phyloP scores from a whole-genome alignment of 2,113 vertebrate species.

The Candoia aspera region DNA sequence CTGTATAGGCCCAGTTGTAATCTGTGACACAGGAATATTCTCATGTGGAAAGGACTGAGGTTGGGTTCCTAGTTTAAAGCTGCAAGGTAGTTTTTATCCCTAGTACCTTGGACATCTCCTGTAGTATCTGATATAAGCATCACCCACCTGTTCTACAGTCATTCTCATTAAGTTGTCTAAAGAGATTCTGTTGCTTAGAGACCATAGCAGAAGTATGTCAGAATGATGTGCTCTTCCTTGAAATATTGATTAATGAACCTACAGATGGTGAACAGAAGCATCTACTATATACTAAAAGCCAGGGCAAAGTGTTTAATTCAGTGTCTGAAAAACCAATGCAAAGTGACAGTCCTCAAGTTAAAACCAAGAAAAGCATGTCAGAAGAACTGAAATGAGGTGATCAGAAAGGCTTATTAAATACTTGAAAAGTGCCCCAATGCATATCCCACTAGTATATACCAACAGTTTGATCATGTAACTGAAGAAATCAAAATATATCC shows the following conservation, averaged over 20 bases:
- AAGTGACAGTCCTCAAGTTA: constrained; percentile 13
- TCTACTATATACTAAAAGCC: neutral
- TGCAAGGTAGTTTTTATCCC: neutral
- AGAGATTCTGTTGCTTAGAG: constrained; percentile 5
- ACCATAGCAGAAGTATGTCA: neutral
- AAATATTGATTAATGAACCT: constrained; percentile 35
- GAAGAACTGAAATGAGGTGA: neutral
- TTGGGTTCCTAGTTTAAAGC: neutral
- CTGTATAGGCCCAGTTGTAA: neutral
- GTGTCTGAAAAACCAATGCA: neutral
- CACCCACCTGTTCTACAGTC: neutral
- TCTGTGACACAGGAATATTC: neutral
- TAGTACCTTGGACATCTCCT: neutral
- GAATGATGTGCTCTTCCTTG: constrained; percentile 11
- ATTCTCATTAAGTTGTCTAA: constrained; percentile 25
- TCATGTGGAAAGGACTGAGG: neutral
- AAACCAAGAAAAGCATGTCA: neutral
- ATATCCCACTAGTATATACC: neutral
- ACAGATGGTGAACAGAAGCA: constrained; percentile 27
- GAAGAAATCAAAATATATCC: constrained; percentile 1
- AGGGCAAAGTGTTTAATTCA: constrained; percentile 6
- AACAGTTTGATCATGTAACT: neutral
- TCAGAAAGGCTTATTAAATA: constrained; percentile 7
- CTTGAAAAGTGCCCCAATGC: neutral
- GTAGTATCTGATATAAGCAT: neutral